These are phyloP conservation scores for Hypena proboscidalis DNA, from an alignment of 2,888 invertebrate species.

Conservation along the genomic window DNA sequence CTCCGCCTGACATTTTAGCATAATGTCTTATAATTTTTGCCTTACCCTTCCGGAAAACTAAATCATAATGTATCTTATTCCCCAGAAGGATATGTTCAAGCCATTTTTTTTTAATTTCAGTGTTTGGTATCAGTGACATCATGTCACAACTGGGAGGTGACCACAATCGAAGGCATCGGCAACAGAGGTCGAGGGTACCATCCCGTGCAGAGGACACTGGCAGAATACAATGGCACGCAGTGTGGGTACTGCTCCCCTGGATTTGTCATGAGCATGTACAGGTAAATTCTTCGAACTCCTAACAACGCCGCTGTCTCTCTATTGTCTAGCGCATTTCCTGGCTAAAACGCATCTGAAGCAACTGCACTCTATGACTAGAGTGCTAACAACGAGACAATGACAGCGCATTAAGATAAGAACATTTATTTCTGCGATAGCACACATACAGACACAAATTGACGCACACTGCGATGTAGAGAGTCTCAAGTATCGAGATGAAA, in stretches of 20 bases:
- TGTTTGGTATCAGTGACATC: conserved; percentile 86
- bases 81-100: too few species aligned
- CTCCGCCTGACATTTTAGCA: too few species aligned
- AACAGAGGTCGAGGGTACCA: conserved; percentile 85
- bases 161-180: conserved; percentile 90
- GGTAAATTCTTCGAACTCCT: conserved; percentile 50
- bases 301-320: too few species aligned
- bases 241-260: conserved; percentile 91
- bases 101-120: conserved; percentile 66
- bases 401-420: conserved; percentile 82
- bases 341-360: conserved; percentile 31
- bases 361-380: conserved; percentile 47
- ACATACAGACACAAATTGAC: conserved; percentile 47
- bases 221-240: conserved; percentile 88
- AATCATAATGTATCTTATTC: too few species aligned
- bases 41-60: too few species aligned
- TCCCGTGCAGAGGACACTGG: conserved; percentile 86
- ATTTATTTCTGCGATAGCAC: conserved; percentile 81
- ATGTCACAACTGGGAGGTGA: conserved; percentile 87
- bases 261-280: conserved; percentile 91
- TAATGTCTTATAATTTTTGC: too few species aligned
- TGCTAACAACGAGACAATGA: conserved; percentile 74
- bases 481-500: conserved; percentile 41
- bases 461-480: conserved; percentile 19
- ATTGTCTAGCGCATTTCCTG: background rate